Conservation (phyloP, 2,888 invertebrate genomes). For the Himalopsyche anomala region DNA sequence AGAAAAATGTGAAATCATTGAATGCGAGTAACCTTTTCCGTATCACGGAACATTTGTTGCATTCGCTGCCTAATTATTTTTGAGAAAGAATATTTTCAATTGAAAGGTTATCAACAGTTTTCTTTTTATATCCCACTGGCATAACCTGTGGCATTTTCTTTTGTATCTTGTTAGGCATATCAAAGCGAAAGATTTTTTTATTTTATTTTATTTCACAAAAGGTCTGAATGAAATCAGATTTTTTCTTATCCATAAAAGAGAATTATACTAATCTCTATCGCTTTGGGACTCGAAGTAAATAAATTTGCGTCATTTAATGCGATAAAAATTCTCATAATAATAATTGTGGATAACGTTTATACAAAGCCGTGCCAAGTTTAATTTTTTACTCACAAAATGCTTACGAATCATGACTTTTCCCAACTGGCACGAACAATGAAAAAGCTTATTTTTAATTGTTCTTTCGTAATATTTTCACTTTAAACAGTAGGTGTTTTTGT, state of each 20-base stretch:
- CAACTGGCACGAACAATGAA: constrained; percentile 20
- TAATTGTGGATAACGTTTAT: constrained; percentile 26
- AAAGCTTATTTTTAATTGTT: constrained; percentile 20
- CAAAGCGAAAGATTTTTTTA: not conserved
- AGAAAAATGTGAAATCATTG: no score
- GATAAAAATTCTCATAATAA: constrained; percentile 20
- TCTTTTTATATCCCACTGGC: not conserved
- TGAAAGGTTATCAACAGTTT: not conserved
- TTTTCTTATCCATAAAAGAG: constrained; percentile 14
- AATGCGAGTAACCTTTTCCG: no score
- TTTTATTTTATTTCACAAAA: constrained; percentile 20
- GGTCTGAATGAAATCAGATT: constrained; percentile 26
- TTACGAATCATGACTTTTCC: constrained; percentile 19
- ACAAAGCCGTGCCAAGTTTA: constrained; percentile 20
- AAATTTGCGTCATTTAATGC: constrained; percentile 34
- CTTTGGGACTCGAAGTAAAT: constrained; percentile 34
- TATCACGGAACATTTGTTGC: no score
- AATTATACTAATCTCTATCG: constrained; percentile 26
- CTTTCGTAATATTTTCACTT: constrained; percentile 13
- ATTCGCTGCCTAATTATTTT: not conserved
- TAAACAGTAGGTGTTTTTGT: constrained; percentile 7
- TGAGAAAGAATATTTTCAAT: not conserved
- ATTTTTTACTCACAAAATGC: constrained; percentile 11
- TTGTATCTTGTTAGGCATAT: not conserved
- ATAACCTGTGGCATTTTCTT: constrained; percentile 23